These are phyloP conservation scores for Andrena bucephala DNA, from an alignment of 2,888 invertebrate species.

Conservation along the genomic window DNA sequence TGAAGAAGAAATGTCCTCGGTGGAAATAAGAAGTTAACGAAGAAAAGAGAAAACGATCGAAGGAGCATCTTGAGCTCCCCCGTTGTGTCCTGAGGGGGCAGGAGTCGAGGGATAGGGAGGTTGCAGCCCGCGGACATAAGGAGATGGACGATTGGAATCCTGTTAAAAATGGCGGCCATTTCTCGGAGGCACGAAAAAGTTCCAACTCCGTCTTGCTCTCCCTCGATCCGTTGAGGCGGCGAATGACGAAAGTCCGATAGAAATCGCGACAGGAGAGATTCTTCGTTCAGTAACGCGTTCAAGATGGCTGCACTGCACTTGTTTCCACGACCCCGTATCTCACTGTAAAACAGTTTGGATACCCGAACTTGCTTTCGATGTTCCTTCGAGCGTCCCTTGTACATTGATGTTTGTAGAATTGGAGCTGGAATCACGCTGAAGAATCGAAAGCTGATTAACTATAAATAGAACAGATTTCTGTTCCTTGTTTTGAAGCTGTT, in stretches of 20 bases:
- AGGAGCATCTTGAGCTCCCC: slow-evolving; percentile 1
- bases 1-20: neutral
- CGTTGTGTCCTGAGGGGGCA: slow-evolving; percentile 14
- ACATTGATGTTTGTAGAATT: neutral
- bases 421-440: neutral
- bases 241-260: slow-evolving; percentile 34
- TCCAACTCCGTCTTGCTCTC: slow-evolving; percentile 8
- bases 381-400: neutral
- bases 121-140: slow-evolving; percentile 45
- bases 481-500: no score
- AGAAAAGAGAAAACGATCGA: slow-evolving; percentile 19
- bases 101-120: slow-evolving; percentile 29
- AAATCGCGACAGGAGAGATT: slow-evolving; percentile 25
- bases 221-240: slow-evolving; percentile 25
- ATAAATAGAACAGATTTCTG: no score
- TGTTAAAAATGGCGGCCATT: slow-evolving; percentile 66
- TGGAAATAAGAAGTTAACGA: slow-evolving; percentile 22
- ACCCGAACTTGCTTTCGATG: no score
- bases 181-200: slow-evolving; percentile 45
- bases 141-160: slow-evolving; percentile 57
- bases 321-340: slow-evolving; percentile 24
- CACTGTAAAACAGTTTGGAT: slow-evolving; percentile 18
- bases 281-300: slow-evolving; percentile 4
- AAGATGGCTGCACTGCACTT: neutral
- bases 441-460: neutral